Conservation (phyloP, 2,113 vertebrate species). For the Eudorcas thomsonii region DNA sequence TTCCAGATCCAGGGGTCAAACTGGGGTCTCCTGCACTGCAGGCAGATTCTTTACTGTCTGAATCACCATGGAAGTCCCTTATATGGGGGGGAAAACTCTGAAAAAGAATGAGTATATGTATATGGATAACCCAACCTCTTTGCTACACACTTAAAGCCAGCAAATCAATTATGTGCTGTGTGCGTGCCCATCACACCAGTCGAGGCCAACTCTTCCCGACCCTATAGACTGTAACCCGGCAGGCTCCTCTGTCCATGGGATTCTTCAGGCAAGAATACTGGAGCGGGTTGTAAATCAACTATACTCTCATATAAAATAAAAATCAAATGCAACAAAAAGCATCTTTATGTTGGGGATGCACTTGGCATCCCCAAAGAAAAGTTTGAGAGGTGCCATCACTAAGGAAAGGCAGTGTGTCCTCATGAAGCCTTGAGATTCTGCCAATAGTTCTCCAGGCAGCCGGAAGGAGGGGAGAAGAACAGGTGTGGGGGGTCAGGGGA, state of each 20-base stretch:
- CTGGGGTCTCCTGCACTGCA: no score
- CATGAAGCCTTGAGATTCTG: rapidly evolving
- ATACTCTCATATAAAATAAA: neutral
- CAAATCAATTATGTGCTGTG: no score
- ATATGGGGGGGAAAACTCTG: no score
- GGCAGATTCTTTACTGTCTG: no score
- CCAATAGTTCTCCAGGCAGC: rapidly evolving
- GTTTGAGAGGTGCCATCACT: rapidly evolving
- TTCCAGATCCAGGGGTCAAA: no score
- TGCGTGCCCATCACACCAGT: no score
- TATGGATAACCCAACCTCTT: no score
- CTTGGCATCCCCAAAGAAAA: neutral
- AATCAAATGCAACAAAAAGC: neutral
- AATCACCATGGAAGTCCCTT: no score
- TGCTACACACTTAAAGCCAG: no score
- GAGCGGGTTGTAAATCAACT: neutral
- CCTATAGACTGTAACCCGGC: neutral
- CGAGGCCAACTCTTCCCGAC: no score
- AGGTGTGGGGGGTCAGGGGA: rapidly evolving
- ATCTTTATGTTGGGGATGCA: rapidly evolving
- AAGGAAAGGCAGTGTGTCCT: rapidly evolving
- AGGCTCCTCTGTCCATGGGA: neutral
- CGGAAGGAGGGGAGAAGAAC: neutral
- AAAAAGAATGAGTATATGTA: no score
- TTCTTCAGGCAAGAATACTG: neutral